Conservation (phyloP, 2,113 vertebrate genomes). For the Toxotes chatareus region DNA sequence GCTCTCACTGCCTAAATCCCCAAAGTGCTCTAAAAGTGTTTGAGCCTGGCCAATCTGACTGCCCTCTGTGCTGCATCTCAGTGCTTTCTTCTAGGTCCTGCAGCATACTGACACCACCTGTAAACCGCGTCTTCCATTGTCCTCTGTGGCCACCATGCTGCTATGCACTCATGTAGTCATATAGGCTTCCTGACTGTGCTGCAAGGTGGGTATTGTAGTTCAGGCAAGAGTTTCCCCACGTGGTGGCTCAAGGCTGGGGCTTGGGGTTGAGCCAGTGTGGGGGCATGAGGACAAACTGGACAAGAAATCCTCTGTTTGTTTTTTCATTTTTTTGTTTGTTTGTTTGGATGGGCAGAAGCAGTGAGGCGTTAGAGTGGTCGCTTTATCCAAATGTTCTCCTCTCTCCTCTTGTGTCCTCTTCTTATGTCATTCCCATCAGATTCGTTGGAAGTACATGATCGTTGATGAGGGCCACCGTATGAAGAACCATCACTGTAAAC, state of each 20-base stretch:
- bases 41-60: conserved; percentile 61
- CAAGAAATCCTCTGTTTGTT: conserved; percentile 34
- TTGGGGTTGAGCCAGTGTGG: conserved; percentile 31
- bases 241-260: conserved; percentile 33
- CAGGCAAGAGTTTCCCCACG: conserved; percentile 29
- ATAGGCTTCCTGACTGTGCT: conserved; percentile 65
- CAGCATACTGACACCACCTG: conserved; percentile 59
- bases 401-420: neutral
- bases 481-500: conserved; percentile 99
- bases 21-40: conserved; percentile 21
- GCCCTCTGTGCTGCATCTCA: conserved; percentile 67
- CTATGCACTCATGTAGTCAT: conserved; percentile 75
- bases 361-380: neutral
- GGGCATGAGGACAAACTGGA: conserved; percentile 53
- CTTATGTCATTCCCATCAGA: conserved; percentile 84
- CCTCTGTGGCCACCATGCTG: conserved; percentile 70
- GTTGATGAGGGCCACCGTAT: conserved; percentile 98
- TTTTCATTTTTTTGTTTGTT: conserved; percentile 20
- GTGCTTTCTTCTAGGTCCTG: conserved; percentile 76
- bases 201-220: conserved; percentile 69
- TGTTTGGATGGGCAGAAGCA: conserved; percentile 1
- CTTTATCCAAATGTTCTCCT: neutral
- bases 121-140: conserved; percentile 58
- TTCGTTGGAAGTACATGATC: conserved; percentile 99
- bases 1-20: conserved; percentile 19